phyloP scores from a whole-genome alignment of 2,888 invertebrate genomes.

The Euphydryas editha region DNA sequence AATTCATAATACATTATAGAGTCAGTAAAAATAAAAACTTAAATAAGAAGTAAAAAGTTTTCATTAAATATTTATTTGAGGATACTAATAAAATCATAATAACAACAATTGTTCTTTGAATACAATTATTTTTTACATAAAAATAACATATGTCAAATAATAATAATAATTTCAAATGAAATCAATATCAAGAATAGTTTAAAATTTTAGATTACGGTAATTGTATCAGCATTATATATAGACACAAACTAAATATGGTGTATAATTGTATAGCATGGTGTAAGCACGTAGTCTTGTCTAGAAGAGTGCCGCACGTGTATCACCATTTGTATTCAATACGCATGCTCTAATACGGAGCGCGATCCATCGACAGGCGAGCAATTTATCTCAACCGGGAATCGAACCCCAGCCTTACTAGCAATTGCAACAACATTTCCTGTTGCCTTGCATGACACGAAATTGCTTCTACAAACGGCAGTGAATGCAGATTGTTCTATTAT shows the following conservation, averaged over 20 bases:
- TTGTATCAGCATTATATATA: neutral
- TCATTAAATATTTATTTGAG: no score
- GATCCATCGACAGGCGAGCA: slow-evolving; percentile 68
- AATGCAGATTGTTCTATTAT: slow-evolving; percentile 76
- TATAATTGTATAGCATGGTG: slow-evolving; percentile 14
- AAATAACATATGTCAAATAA: neutral
- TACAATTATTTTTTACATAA: no score
- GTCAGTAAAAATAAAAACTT: no score
- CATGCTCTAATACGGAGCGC: slow-evolving; percentile 72
- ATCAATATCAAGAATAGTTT: neutral
- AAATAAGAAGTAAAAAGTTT: no score
- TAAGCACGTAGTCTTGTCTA: slow-evolving; percentile 18
- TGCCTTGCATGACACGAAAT: slow-evolving; percentile 73
- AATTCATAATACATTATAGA: no score
- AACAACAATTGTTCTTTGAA: no score
- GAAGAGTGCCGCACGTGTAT: slow-evolving; percentile 50
- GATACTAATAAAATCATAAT: no score
- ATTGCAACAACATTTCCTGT: slow-evolving; percentile 70
- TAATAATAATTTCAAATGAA: neutral
- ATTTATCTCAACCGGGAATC: slow-evolving; percentile 72
- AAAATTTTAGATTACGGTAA: neutral
- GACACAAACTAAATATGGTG: neutral
- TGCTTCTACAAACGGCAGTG: slow-evolving; percentile 72
- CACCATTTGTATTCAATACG: slow-evolving; percentile 77
- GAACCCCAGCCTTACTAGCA: slow-evolving; percentile 66